Evolutionary conservation across 1,140 invertebrate genomes (phyloP).

Genomic region (Cydia strobilella): DNA sequence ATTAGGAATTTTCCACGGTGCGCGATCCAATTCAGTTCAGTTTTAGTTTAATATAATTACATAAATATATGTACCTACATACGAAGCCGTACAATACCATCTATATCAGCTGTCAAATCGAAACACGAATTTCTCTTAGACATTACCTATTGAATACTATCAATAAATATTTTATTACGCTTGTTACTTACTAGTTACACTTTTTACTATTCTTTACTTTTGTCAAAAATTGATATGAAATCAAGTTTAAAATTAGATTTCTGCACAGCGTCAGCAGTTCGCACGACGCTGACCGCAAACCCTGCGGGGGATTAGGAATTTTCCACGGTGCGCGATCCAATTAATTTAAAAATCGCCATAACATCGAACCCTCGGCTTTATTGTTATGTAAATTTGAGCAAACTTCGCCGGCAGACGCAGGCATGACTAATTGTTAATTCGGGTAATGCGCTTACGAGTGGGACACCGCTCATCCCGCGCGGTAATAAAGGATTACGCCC

Average conservation of each 20-base stretch:
- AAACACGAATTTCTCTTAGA: too few relatives aligned
- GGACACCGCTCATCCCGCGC: slow-evolving; percentile 55
- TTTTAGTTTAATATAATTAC: too few relatives aligned
- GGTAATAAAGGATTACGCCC: slow-evolving; percentile 68
- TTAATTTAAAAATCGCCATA: slow-evolving; percentile 77
- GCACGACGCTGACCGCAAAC: slow-evolving; percentile 46
- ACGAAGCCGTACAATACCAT: too few relatives aligned
- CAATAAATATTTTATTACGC: too few relatives aligned
- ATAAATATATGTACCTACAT: too few relatives aligned
- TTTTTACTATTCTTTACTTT: too few relatives aligned
- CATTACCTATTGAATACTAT: too few relatives aligned
- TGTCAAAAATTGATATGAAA: not conserved
- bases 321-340: slow-evolving; percentile 72
- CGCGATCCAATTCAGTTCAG: slow-evolving; percentile 76
- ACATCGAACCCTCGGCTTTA: slow-evolving; percentile 57
- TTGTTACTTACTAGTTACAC: too few relatives aligned
- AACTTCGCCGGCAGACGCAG: slow-evolving; percentile 71
- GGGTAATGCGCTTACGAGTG: slow-evolving; percentile 75
- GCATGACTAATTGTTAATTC: slow-evolving; percentile 80
- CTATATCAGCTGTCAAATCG: too few relatives aligned
- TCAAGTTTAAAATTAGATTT: not conserved
- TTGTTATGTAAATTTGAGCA: slow-evolving; percentile 79
- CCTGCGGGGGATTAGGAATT: slow-evolving; percentile 60
- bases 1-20: slow-evolving; percentile 69
- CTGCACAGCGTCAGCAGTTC: slow-evolving; percentile 12